A percentile compares a stretch with the other conserved stretches of the same genome.
Evolutionary conservation across 2,888 invertebrate genomes (phyloP).

Genomic region (Andrena dorsata): DNA sequence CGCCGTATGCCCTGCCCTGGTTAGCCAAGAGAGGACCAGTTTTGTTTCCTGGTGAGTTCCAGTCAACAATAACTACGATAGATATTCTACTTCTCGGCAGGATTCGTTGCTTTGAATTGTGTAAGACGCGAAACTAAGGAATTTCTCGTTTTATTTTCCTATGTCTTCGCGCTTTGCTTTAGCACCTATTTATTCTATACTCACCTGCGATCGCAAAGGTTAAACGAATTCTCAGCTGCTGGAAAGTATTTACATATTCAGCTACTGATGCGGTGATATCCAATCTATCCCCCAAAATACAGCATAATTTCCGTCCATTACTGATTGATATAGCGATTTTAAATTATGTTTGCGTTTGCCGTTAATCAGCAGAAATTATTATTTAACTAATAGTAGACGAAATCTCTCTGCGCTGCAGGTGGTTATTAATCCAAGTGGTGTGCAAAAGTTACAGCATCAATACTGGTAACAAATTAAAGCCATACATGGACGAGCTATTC

Average conservation of each 20-base stretch:
- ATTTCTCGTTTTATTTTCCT: too few species aligned
- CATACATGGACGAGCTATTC: slow-evolving; percentile 24
- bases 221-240: too few species aligned
- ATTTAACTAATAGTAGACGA: slow-evolving; percentile 44
- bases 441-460: slow-evolving; percentile 36
- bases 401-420: slow-evolving; percentile 1
- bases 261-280: too few species aligned
- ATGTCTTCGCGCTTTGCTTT: too few species aligned
- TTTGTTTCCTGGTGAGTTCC: slow-evolving; percentile 78
- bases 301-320: neutral
- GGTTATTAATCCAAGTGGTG: slow-evolving; percentile 36
- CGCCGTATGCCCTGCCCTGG: slow-evolving; percentile 88
- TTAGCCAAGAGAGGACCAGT: slow-evolving; percentile 88
- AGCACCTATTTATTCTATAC: too few species aligned
- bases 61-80: too few species aligned
- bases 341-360: neutral
- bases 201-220: too few species aligned
- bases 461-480: slow-evolving; percentile 23
- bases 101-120: too few species aligned
- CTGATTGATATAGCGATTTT: slow-evolving; percentile 18
- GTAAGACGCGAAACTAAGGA: too few species aligned
- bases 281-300: too few species aligned
- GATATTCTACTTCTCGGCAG: too few species aligned
- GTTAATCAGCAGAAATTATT: slow-evolving; percentile 53
- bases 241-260: too few species aligned